These are phyloP conservation scores for Leptura quadrifasciata DNA, from an alignment of 2,888 invertebrate genomes.

Conservation along the genomic window DNA sequence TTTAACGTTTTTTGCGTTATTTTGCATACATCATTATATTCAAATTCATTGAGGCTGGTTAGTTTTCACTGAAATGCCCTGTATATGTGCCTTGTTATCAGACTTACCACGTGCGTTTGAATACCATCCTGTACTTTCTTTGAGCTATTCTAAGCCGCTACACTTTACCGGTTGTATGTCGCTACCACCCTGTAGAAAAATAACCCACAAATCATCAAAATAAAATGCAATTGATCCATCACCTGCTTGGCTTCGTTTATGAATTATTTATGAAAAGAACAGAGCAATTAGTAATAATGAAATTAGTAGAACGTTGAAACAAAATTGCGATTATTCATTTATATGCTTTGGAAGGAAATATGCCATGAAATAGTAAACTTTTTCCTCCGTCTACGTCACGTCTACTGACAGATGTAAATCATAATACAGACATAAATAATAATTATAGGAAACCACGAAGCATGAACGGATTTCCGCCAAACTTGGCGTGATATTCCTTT, in stretches of 20 bases:
- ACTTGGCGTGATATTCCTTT: conserved; percentile 25
- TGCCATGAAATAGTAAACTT: not conserved
- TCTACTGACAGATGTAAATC: conserved; percentile 21
- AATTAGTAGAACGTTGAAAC: not conserved
- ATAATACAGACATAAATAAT: conserved; percentile 24
- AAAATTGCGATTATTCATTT: conserved; percentile 17
- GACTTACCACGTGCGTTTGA: too few species aligned
- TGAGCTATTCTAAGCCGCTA: too few species aligned
- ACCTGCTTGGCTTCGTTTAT: not conserved
- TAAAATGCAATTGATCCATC: conserved; percentile 15
- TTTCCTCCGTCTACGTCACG: conserved; percentile 12
- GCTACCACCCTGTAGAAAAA: too few species aligned
- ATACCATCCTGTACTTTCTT: too few species aligned
- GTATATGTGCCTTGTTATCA: too few species aligned
- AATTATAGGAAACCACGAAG: conserved; percentile 33
- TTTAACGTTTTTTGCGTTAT: too few species aligned
- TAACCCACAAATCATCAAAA: too few species aligned
- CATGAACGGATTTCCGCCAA: conserved; percentile 39
- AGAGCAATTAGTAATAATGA: not conserved
- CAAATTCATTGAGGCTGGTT: too few species aligned
- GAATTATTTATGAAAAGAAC: conserved; percentile 7
- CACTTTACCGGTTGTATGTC: too few species aligned
- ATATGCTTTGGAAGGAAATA: not conserved
- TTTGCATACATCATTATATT: too few species aligned
- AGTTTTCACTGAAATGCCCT: too few species aligned